Evolutionary conservation across 2,888 invertebrate species (phyloP).

Genomic region (Cheilosia scutellata): DNA sequence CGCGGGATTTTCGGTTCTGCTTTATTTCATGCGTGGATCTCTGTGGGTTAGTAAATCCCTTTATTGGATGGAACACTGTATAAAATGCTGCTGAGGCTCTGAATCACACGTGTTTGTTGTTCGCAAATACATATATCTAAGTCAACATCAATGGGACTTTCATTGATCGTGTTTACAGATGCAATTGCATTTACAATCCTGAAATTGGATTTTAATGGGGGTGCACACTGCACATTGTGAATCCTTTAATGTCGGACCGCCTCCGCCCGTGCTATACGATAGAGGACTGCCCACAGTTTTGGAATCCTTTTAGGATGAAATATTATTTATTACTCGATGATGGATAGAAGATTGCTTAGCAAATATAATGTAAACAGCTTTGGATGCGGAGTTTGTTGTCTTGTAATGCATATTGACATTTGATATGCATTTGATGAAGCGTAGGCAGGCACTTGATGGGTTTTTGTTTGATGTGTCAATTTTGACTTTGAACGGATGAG

Average conservation of each 20-base stretch:
- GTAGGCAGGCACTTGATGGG: neutral
- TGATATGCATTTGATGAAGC: neutral
- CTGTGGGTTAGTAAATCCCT: neutral
- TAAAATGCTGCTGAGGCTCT: neutral
- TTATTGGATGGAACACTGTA: neutral
- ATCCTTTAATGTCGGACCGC: slow-evolving; percentile 2
- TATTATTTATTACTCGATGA: neutral
- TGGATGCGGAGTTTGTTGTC: neutral
- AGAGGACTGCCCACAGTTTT: neutral
- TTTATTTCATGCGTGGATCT: neutral
- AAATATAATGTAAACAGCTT: neutral
- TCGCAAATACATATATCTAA: slow-evolving; percentile 21
- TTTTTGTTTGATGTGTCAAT: slow-evolving; percentile 17
- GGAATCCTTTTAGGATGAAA: neutral
- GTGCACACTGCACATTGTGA: slow-evolving; percentile 23
- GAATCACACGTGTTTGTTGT: slow-evolving; percentile 36
- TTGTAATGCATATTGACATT: slow-evolving; percentile 37
- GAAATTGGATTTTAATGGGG: slow-evolving; percentile 28
- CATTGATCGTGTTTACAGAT: neutral
- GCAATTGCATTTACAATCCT: slow-evolving; percentile 26
- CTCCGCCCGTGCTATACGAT: neutral
- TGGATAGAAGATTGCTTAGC: slow-evolving; percentile 19
- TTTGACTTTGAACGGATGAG: neutral
- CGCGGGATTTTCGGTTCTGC: slow-evolving; percentile 39
- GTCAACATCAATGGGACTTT: slow-evolving; percentile 7